Evolutionary conservation across 2,797 vertebrate species (phyloP), one percentile per base, ranked within the genome.

Genomic region (Sebastes alutus): DNA sequence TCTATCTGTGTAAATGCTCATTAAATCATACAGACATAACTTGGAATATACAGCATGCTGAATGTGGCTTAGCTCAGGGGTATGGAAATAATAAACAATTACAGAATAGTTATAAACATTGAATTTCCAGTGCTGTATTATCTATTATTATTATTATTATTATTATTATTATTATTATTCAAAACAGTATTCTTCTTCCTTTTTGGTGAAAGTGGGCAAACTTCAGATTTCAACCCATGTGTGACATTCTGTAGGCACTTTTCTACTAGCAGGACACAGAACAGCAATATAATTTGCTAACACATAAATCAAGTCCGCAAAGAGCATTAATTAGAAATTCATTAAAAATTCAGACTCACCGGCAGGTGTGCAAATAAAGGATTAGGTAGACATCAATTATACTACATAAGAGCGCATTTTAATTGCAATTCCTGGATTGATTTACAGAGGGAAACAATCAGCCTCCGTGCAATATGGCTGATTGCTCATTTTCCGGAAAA

Each of bases 281-380:
- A 85, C 88, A 88, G 92, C 90, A 83, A 92, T 92, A 94, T 94
- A 88, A 95, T 95, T 93, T 91, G 82, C 90, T 88, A 93, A 93
- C 94, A 94, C 94, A 95, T 96, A 94, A 95, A 96, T 96, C 93
- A 95, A 94, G 91, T 93, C 93, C 93, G 94, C 94, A 95, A 94
- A 95, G 94, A 95, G 94, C 95, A 96, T 96, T 96, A 95, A 96
- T 96, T 96, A 95, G 91, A 94, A 96, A 96, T 96, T 96, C 95
- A 96, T 96, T 96, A 96, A 96, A 96, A 95, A 96, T 95, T 93
- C 94, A 93, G 91, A 94, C 94, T 95, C 94, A 95, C 91, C 86
- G 89, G 95, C 96, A 96, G 96, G 96, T 96, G 95, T 95, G 95
- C 95, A 96, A 96, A 96, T 96, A 96, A 96, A 96, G 96, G 96